Evolutionary conservation across 2,888 invertebrate species (phyloP), one percentile per base, ranked within the genome.

Genomic region (Lithophane socia): DNA sequence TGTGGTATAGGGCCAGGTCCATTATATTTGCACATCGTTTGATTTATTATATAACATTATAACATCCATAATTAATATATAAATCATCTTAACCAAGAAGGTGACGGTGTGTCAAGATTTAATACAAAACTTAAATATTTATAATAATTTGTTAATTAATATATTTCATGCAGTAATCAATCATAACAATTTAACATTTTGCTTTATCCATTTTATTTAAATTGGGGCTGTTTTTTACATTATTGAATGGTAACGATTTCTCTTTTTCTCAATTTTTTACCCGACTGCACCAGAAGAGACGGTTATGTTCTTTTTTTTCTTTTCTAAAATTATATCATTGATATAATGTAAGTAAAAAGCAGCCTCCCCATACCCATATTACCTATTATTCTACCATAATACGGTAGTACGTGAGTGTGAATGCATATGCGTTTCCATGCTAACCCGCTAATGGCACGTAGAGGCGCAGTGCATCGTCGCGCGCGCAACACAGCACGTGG

Each of bases 401-500:
- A 89, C 85, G 88, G 86, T 86, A 88, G 94, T 92, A 91, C 92
- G 93, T 94, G 94, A 94, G 95, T 94, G 94, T 95, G 95, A 95
- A 94, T 95, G 95, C 91, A 90, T 94, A 92, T 95, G 94, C 96
- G 95, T 96, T 96, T 96, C 94, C 96, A 96, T 96, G 96, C 96
- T 96, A 96, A 96, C 96, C 95, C 95, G 96, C 94, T 96, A 96
- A 95, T 95, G 95, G 94, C 95, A 94, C 95, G 94, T 96, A 96
- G 96, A 95, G 95, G 95, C 96, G 96, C 92, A 94, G 92, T 88
- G 94, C 94, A 87, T 92, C 95, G 91, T 94, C 96, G 93, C 96
- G 96, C 89, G 96, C 96, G 90, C 94, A 96, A 87, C 95, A 97
- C 96, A 96, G 98, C 97, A 98, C 98, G 90, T 98, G 98, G 98